Evolutionary conservation across 2,888 invertebrate genomes (phyloP).

Genomic region (Parnassius orleans): DNA sequence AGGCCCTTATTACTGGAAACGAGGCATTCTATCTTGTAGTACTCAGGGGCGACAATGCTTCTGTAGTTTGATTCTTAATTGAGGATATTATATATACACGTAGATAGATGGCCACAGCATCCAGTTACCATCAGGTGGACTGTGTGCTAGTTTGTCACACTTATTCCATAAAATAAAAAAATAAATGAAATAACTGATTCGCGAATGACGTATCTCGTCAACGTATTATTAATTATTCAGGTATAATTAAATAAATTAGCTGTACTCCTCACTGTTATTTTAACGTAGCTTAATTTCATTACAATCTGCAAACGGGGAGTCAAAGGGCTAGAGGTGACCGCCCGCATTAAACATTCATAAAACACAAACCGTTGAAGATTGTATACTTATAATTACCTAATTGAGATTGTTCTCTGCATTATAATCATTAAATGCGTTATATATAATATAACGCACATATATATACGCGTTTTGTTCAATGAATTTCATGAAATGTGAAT

Average conservation of each 20-base stretch:
- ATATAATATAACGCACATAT: neutral
- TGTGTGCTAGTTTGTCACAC: too few species aligned
- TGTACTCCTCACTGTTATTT: neutral
- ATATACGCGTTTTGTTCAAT: too few species aligned
- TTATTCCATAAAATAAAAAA: too few species aligned
- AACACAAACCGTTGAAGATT: constrained; percentile 19
- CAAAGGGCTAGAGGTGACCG: constrained; percentile 22
- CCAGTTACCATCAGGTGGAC: too few species aligned
- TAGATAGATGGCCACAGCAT: too few species aligned
- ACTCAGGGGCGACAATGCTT: too few species aligned
- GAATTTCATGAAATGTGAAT: too few species aligned
- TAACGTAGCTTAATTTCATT: constrained; percentile 3
- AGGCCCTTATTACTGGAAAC: too few species aligned
- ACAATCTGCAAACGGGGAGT: constrained; percentile 3
- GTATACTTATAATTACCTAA: constrained; percentile 14
- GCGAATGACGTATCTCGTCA: neutral
- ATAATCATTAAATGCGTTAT: neutral
- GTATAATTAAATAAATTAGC: constrained; percentile 6
- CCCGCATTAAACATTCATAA: constrained; percentile 21
- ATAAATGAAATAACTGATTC: neutral
- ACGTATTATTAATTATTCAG: neutral
- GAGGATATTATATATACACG: too few species aligned
- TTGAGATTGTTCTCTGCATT: constrained; percentile 13
- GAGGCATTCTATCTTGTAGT: too few species aligned
- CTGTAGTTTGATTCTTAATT: too few species aligned